Conservation (phyloP, 53 echinoderm and acorn worm genomes). For the Antedon mediterranea region DNA sequence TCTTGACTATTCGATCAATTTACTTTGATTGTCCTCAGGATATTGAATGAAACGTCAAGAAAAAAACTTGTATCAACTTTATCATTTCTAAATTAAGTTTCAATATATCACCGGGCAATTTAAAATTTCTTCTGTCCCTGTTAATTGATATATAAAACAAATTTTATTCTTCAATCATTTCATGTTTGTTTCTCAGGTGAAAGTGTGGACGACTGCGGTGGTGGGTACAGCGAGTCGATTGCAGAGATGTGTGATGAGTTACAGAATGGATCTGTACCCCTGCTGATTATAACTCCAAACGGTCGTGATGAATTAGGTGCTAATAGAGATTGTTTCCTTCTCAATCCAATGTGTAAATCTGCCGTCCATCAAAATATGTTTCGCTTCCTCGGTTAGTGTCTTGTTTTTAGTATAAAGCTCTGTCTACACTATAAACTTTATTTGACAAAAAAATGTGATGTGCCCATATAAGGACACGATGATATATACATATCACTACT, state of each 20-base stretch:
- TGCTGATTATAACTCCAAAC: constrained; percentile 82
- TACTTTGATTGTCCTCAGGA: too few relatives aligned
- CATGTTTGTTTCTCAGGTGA: constrained; percentile 34
- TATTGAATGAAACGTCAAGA: too few relatives aligned
- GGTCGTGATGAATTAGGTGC: constrained; percentile 89
- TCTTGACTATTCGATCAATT: too few relatives aligned
- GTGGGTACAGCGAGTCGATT: constrained; percentile 97
- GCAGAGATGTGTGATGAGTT: constrained; percentile 98
- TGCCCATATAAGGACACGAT: too few relatives aligned
- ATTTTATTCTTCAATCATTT: not conserved
- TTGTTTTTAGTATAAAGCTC: not conserved
- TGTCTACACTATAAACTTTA: too few relatives aligned
- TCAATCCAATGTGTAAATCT: constrained; percentile 78
- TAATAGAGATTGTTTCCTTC: constrained; percentile 87
- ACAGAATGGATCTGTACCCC: constrained; percentile 89
- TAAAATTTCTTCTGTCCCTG: too few relatives aligned
- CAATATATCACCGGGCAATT: too few relatives aligned
- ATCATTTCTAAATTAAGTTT: too few relatives aligned
- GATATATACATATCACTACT: too few relatives aligned
- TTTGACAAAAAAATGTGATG: too few relatives aligned
- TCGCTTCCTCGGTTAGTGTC: constrained; percentile 58
- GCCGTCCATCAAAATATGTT: constrained; percentile 71
- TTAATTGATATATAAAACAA: not conserved
- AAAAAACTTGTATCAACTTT: too few relatives aligned
- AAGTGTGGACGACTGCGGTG: constrained; percentile 97